Conservation (phyloP, 2,797 vertebrate genomes). For the Acrocephalus scirpaceus region DNA sequence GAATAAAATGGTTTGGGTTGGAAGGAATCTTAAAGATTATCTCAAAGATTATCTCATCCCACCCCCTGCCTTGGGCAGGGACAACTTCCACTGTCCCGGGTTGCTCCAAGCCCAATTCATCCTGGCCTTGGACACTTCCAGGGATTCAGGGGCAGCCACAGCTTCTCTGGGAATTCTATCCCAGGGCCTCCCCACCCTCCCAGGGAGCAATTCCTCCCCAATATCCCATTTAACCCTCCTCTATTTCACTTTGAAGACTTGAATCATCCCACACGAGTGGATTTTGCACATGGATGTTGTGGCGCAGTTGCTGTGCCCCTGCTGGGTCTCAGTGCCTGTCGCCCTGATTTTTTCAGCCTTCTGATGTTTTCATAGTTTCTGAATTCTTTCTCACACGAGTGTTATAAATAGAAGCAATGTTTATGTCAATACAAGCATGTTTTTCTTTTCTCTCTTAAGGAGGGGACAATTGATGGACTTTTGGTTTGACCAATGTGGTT, state of each 20-base stretch:
- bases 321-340: too few relatives aligned
- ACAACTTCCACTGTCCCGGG: background rate
- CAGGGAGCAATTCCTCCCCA: background rate
- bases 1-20: background rate
- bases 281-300: background rate
- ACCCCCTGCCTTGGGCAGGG: background rate
- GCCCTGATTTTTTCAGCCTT: too few relatives aligned
- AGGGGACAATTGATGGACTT: too few relatives aligned
- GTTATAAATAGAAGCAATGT: too few relatives aligned
- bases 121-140: background rate
- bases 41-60: background rate
- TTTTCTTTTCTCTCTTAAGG: too few relatives aligned
- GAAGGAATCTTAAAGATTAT: background rate
- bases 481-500: too few relatives aligned
- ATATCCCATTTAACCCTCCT: background rate
- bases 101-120: background rate
- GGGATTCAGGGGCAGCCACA: background rate
- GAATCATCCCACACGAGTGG: background rate
- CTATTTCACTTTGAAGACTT: fast-evolving
- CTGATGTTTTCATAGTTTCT: too few relatives aligned
- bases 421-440: too few relatives aligned
- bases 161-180: background rate
- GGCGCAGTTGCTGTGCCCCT: too few relatives aligned
- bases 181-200: background rate
- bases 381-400: too few relatives aligned